phyloP scores from a whole-genome alignment of 2,888 invertebrate species.

The Dasypogon diadema region DNA sequence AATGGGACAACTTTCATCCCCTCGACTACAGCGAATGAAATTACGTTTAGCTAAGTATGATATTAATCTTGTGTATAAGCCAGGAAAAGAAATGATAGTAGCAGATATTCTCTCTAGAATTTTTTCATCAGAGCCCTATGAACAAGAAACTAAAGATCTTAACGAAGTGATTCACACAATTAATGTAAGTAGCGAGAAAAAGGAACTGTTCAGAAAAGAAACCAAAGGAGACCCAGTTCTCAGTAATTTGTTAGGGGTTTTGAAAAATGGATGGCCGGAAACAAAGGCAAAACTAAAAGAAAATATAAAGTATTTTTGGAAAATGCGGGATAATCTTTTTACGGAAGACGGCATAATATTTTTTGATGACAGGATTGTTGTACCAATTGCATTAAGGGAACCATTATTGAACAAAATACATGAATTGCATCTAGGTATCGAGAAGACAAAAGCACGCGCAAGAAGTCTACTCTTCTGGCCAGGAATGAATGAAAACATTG shows the following conservation, averaged over 20 bases:
- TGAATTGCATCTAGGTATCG: conserved; percentile 23
- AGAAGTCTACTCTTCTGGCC: conserved; percentile 36
- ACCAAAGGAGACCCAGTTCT: conserved; percentile 16
- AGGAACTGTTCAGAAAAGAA: conserved; percentile 46
- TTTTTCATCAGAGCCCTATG: too few relatives aligned
- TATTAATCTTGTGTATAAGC: conserved; percentile 56
- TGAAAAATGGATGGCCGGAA: background rate
- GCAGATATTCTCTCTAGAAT: conserved; percentile 56
- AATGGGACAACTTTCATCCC: conserved; percentile 54
- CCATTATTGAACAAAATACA: conserved; percentile 8
- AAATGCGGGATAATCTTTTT: background rate
- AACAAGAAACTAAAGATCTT: conserved; percentile 14
- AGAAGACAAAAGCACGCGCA: conserved; percentile 47
- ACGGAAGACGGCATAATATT: background rate
- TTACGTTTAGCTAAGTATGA: conserved; percentile 58
- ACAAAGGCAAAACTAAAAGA: background rate
- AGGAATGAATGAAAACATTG: conserved; percentile 36
- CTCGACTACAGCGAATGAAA: conserved; percentile 57
- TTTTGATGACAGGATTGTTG: background rate
- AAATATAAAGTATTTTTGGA: conserved; percentile 11
- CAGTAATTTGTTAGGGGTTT: background rate
- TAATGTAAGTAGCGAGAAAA: background rate
- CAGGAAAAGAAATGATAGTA: conserved; percentile 57
- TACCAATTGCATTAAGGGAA: background rate
- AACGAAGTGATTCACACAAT: conserved; percentile 42